Conservation (phyloP, 2,113 vertebrate species). For the Nothocercus julius region DNA sequence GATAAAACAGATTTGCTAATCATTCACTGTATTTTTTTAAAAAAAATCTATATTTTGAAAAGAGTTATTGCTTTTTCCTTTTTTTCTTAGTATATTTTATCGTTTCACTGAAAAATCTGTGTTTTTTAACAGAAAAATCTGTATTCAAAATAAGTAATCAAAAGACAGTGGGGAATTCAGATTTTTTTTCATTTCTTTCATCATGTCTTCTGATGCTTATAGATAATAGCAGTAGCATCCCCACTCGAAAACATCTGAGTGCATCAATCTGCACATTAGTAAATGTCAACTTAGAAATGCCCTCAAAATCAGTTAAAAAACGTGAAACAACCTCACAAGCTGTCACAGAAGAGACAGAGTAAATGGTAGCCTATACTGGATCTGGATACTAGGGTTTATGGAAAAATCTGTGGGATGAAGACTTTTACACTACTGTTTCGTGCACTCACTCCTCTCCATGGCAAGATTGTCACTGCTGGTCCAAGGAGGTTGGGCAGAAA, state of each 20-base stretch:
- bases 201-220: neutral
- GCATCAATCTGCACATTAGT: neutral
- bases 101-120: neutral
- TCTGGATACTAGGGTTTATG: neutral
- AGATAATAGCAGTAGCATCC: neutral
- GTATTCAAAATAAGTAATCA: neutral
- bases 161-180: neutral
- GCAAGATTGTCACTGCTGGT: neutral
- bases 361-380: neutral
- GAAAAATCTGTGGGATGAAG: neutral
- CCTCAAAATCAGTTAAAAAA: constrained; percentile 16
- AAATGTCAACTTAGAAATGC: constrained; percentile 9
- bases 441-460: fast-evolving
- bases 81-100: neutral
- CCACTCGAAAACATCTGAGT: neutral
- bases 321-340: neutral
- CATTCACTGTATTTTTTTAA: neutral
- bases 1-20: neutral
- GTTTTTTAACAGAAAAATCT: neutral
- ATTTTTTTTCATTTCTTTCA: neutral
- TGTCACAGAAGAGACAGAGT: neutral
- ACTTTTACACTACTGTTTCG: neutral
- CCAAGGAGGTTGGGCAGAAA: neutral
- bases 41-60: neutral
- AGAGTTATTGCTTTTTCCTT: neutral